Conservation (phyloP, 37 sponge, comb jelly and placozoan genomes). For the Diacarnus erythraeanus region DNA sequence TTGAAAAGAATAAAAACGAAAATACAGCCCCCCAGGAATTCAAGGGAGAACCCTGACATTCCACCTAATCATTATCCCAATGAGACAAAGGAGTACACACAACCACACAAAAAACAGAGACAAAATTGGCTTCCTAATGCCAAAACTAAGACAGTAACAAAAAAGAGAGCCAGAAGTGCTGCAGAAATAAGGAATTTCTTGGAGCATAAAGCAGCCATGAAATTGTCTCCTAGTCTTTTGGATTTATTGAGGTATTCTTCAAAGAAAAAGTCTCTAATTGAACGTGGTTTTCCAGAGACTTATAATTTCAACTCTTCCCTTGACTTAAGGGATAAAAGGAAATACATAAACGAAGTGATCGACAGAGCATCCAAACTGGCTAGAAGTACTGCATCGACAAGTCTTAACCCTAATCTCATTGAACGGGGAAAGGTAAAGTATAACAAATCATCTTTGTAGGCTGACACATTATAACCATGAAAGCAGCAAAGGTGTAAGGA, state of each 20-base stretch:
- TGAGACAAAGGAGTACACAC: too few relatives aligned
- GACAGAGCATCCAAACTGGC: background rate
- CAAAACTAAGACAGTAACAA: too few relatives aligned
- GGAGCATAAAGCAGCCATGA: too few relatives aligned
- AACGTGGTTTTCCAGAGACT: background rate
- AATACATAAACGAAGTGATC: background rate
- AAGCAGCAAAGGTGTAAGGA: too few relatives aligned
- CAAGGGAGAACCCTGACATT: background rate
- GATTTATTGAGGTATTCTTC: background rate
- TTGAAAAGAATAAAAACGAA: too few relatives aligned
- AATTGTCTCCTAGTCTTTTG: background rate
- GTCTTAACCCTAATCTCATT: constrained; percentile 4
- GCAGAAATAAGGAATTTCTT: too few relatives aligned
- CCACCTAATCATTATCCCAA: background rate
- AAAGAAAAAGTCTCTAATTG: background rate
- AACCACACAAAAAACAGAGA: too few relatives aligned
- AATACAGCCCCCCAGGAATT: background rate
- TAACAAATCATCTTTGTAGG: too few relatives aligned
- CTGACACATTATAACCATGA: too few relatives aligned
- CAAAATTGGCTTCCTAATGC: too few relatives aligned
- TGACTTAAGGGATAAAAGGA: background rate
- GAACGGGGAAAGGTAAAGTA: constrained; percentile 6
- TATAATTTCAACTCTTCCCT: background rate
- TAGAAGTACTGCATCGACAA: background rate
- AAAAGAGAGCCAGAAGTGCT: too few relatives aligned